Percentiles rank a stretch among this genome's conserved stretches.
phyloP scores from a whole-genome alignment of 1,140 invertebrate species.

The Drosophila melanogaster region Release_6_plus_ISO1_MT NT_037436.4:7643501-7644000 shows the following conservation, averaged over 20 bases:
- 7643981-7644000: too few relatives aligned
- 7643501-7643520: slow-evolving; percentile 30
- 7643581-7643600: slow-evolving; percentile 29
- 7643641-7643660: not conserved
- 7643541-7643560: not conserved
- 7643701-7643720: not conserved
- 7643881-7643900: not conserved
- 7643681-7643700: slow-evolving; percentile 6
- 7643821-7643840: slow-evolving; percentile 3
- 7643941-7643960: too few relatives aligned
- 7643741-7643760: slow-evolving; percentile 1
- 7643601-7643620: not conserved
- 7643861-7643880: not conserved
- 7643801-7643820: slow-evolving; percentile 3
- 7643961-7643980: too few relatives aligned
- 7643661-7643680: not conserved
- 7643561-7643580: not conserved
- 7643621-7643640: not conserved
- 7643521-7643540: not conserved
- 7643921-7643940: too few relatives aligned
- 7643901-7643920: too few relatives aligned
- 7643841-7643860: not conserved
- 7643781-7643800: slow-evolving; percentile 3
- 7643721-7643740: not conserved
- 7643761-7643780: not conserved